These are phyloP conservation scores for Pinna nobilis DNA, from an alignment of 1,140 invertebrate genomes.

Conservation along the genomic window DNA sequence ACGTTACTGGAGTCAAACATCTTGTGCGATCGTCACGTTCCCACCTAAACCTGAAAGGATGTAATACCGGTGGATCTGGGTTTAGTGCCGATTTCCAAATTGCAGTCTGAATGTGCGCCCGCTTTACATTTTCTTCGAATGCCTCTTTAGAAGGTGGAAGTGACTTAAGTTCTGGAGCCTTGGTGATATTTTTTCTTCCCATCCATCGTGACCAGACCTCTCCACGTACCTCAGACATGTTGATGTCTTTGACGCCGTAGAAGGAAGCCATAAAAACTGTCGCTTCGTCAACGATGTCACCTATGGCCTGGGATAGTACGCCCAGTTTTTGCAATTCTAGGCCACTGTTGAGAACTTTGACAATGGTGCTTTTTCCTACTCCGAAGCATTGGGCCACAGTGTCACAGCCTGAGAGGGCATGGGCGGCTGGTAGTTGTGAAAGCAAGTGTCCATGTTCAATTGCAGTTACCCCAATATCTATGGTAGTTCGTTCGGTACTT, in stretches of 20 bases:
- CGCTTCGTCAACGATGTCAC: background rate
- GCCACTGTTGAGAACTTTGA: background rate
- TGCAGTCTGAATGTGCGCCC: background rate
- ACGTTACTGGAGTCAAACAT: too few species aligned
- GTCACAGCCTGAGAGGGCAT: constrained; percentile 3
- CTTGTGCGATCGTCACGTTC: background rate
- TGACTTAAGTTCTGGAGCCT: background rate
- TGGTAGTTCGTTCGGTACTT: background rate
- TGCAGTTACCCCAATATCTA: background rate
- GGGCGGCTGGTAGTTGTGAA: background rate
- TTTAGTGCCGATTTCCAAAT: background rate
- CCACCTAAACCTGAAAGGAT: background rate
- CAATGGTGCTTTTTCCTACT: background rate
- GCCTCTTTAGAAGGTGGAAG: background rate
- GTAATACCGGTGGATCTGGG: background rate
- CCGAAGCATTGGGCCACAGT: background rate
- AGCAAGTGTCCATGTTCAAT: background rate
- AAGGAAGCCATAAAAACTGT: background rate
- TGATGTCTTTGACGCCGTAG: background rate
- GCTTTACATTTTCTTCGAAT: background rate
- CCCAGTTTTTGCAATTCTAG: background rate
- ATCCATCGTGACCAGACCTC: background rate
- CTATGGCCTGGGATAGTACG: background rate
- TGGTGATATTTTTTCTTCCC: background rate
- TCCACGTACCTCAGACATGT: background rate